A percentile compares a stretch with the other conserved stretches of the same genome.
Conservation (phyloP, 2,113 vertebrate species). For the Rhizomys pruinosus region DNA sequence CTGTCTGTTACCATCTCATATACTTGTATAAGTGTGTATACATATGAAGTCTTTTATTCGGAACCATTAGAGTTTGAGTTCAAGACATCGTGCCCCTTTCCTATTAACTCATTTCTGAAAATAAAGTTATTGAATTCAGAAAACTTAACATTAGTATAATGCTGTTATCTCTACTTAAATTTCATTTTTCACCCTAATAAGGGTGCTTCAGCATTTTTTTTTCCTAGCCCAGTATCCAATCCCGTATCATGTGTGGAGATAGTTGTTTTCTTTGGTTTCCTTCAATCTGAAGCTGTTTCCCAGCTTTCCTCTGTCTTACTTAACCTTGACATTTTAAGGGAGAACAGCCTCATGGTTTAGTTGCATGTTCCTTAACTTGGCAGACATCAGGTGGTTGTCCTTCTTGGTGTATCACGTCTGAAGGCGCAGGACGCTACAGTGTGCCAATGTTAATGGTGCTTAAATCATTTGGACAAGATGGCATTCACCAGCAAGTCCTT, state of each 20-base stretch:
- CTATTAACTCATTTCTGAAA: neutral
- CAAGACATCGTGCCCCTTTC: neutral
- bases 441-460: neutral
- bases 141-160: neutral
- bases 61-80: neutral
- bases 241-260: neutral
- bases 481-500: neutral
- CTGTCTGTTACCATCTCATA: neutral
- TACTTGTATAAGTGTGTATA: neutral
- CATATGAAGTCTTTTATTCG: neutral
- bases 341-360: slow-evolving; percentile 23
- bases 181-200: neutral
- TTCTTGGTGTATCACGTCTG: neutral
- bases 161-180: neutral
- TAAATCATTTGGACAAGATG: neutral
- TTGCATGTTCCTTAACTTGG: neutral
- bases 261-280: neutral
- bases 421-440: neutral
- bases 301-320: slow-evolving; percentile 40
- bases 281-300: slow-evolving; percentile 15
- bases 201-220: neutral
- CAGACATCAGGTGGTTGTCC: neutral
- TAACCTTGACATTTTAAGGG: slow-evolving; percentile 49
- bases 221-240: neutral
- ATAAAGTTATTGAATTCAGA: neutral